A percentile compares a stretch with the other conserved stretches of the same genome.
phyloP scores from a whole-genome alignment of 2,113 vertebrate species.

The Callaeas wilsoni region DNA sequence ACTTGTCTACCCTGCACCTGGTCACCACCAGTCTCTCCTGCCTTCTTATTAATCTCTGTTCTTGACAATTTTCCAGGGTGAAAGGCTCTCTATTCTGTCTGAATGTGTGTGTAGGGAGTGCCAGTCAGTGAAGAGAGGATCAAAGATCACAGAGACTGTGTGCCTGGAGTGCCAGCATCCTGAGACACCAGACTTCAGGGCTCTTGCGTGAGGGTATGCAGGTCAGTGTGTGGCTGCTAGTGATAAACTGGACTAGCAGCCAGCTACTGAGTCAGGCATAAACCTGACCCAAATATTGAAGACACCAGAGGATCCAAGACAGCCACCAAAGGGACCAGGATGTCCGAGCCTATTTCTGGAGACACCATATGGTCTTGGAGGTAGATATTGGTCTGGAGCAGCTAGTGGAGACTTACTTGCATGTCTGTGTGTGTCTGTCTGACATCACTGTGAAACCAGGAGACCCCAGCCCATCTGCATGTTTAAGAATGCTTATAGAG shows the following conservation, averaged over 20 bases:
- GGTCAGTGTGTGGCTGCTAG: neutral
- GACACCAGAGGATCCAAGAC: neutral
- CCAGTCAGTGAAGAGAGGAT: neutral
- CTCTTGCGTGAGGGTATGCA: too few species aligned
- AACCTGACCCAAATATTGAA: neutral
- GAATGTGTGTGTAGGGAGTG: accelerated
- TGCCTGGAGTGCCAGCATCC: neutral
- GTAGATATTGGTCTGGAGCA: neutral
- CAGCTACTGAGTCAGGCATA: neutral
- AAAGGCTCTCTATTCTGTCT: neutral
- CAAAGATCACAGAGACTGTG: neutral
- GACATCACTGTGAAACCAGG: neutral
- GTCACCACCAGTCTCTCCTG: neutral
- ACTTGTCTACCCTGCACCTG: neutral
- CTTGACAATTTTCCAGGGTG: neutral
- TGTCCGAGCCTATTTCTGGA: accelerated
- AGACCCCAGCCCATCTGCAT: neutral
- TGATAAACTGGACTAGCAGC: neutral
- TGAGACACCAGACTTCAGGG: neutral
- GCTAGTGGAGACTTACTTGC: neutral
- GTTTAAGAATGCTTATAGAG: neutral
- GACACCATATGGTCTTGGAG: neutral
- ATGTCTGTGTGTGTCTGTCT: neutral
- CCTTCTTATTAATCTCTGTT: neutral
- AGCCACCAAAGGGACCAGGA: neutral